A percentile compares a stretch with the other conserved stretches of the same genome.
These are phyloP conservation scores for Nipponia nippon DNA, from an alignment of 2,113 vertebrate genomes.

Conservation along the genomic window DNA sequence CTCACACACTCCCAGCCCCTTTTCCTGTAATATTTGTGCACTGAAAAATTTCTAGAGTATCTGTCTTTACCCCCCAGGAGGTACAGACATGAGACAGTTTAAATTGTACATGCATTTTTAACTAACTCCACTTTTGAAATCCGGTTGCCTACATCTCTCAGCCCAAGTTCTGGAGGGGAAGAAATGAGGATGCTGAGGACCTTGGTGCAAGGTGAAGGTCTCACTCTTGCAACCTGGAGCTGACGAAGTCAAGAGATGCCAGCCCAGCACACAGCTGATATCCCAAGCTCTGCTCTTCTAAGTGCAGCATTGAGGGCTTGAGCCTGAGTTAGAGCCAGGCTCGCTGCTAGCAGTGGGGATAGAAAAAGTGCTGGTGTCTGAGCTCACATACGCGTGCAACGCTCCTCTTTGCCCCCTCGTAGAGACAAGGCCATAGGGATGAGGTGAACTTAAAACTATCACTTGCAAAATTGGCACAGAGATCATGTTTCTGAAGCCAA, in stretches of 20 bases:
- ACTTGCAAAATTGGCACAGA: not conserved
- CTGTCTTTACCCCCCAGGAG: not conserved
- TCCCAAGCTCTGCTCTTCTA: not conserved
- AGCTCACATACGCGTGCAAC: accelerated
- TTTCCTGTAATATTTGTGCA: not conserved
- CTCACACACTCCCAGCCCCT: not conserved
- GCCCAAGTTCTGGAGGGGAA: not conserved
- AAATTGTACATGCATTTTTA: not conserved
- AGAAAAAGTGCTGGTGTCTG: not conserved
- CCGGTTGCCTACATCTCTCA: not conserved
- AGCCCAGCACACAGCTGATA: not conserved
- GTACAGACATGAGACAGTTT: not conserved
- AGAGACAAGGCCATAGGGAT: not conserved
- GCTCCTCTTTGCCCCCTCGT: not conserved
- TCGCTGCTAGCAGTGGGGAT: accelerated
- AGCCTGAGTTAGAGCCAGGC: not conserved
- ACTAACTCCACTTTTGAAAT: not conserved
- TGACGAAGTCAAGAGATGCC: not conserved
- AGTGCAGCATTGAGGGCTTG: not conserved
- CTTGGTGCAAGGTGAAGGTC: not conserved
- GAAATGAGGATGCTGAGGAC: not conserved
- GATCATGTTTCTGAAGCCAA: not conserved
- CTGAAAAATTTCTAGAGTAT: not conserved
- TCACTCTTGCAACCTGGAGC: not conserved
- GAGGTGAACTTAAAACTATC: not conserved